A percentile compares a stretch with the other conserved stretches of the same genome.
Conservation (phyloP, 2,888 invertebrate genomes). For the Acheta domesticus region DNA sequence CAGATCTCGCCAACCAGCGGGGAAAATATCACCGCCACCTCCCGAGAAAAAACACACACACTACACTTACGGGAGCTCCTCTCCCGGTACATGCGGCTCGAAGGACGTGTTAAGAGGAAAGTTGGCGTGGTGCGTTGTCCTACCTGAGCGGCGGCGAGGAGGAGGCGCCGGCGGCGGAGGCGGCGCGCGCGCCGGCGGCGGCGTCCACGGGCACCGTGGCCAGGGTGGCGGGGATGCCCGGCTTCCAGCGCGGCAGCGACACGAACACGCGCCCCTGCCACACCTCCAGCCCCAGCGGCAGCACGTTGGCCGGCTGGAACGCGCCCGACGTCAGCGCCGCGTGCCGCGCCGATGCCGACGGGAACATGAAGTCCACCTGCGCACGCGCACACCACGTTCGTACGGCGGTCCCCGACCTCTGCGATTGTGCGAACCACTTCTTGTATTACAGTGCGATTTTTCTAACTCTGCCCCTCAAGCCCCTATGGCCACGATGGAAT, state of each 20-base stretch:
- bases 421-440: too few relatives aligned
- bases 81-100: too few relatives aligned
- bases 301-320: slow-evolving; percentile 67
- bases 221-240: slow-evolving; percentile 68
- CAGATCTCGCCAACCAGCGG: too few relatives aligned
- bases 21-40: too few relatives aligned
- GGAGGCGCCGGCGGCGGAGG: slow-evolving; percentile 44
- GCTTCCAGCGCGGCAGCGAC: slow-evolving; percentile 72
- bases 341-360: slow-evolving; percentile 55
- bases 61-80: too few relatives aligned
- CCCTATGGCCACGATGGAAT: too few relatives aligned
- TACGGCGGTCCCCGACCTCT: slow-evolving; percentile 39
- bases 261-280: slow-evolving; percentile 67
- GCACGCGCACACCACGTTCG: slow-evolving; percentile 58
- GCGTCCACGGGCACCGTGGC: slow-evolving; percentile 55
- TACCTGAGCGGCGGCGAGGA: slow-evolving; percentile 50
- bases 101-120: too few relatives aligned
- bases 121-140: not conserved
- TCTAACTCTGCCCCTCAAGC: too few relatives aligned
- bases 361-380: slow-evolving; percentile 68
- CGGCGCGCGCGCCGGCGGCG: slow-evolving; percentile 39
- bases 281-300: slow-evolving; percentile 59
- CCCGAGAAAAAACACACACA: too few relatives aligned
- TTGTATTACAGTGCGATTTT: too few relatives aligned
- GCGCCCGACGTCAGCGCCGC: slow-evolving; percentile 58